Evolutionary conservation across 2,797 vertebrate genomes (phyloP).

Genomic region (Scomberomorus guttatus): DNA sequence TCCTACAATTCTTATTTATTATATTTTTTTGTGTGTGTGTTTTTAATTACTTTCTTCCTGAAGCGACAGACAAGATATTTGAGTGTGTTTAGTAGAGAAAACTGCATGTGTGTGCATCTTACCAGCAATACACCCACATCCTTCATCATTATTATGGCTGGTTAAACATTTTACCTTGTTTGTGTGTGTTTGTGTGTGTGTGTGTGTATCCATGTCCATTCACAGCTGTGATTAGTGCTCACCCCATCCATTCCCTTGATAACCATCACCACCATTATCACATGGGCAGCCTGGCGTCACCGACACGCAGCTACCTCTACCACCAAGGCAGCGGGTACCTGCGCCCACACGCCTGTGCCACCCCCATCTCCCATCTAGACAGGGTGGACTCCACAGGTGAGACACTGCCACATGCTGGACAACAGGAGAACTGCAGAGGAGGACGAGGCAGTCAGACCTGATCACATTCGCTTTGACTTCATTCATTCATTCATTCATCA

Average conservation of each 20-base stretch:
- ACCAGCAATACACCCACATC: slow-evolving; percentile 8
- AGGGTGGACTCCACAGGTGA: slow-evolving; percentile 98
- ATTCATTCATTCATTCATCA: slow-evolving; percentile 15
- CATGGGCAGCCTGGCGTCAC: slow-evolving; percentile 96
- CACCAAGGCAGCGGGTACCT: slow-evolving; percentile 87
- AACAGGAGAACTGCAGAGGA: background rate
- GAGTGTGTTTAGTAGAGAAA: slow-evolving; percentile 8
- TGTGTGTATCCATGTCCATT: slow-evolving; percentile 86
- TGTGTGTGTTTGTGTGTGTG: slow-evolving; percentile 50
- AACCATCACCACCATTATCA: slow-evolving; percentile 99
- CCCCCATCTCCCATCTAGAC: slow-evolving; percentile 94
- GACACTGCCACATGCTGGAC: slow-evolving; percentile 75
- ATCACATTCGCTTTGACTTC: background rate
- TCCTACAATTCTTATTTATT: background rate
- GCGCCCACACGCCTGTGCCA: slow-evolving; percentile 87
- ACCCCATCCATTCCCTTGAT: slow-evolving; percentile 99
- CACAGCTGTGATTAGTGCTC: slow-evolving; percentile 99
- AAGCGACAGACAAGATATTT: slow-evolving; percentile 10
- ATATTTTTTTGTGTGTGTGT: background rate
- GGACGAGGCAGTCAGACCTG: background rate
- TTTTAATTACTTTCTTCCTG: background rate
- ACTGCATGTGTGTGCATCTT: slow-evolving; percentile 16
- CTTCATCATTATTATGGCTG: slow-evolving; percentile 42
- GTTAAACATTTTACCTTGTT: slow-evolving; percentile 64
- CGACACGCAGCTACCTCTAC: slow-evolving; percentile 94